Percentiles rank a stretch among this genome's conserved stretches.
These are phyloP conservation scores for Colostygia pectinataria DNA, from an alignment of 2,888 invertebrate species.

Conservation along the genomic window DNA sequence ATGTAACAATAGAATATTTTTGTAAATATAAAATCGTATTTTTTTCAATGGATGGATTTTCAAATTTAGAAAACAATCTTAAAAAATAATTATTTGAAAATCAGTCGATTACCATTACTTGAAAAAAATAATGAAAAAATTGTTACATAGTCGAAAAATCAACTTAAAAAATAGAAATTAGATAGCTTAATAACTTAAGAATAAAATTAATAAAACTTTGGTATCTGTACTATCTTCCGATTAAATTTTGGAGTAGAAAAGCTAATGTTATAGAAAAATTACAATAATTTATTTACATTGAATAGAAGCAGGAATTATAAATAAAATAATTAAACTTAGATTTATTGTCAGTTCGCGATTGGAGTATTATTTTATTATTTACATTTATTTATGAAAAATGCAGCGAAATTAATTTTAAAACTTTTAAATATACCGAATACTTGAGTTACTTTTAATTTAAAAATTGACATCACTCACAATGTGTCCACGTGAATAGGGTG, in stretches of 20 bases:
- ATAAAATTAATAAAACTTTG: conserved; percentile 81
- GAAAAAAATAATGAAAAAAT: conserved; percentile 38
- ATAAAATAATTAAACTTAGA: conserved; percentile 72
- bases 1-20: conserved; percentile 74
- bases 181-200: conserved; percentile 74
- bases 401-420: conserved; percentile 48
- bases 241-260: conserved; percentile 77
- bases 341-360: conserved; percentile 81
- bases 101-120: conserved; percentile 39
- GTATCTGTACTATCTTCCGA: conserved; percentile 80
- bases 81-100: conserved; percentile 28
- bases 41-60: conserved; percentile 76
- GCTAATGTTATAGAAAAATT: conserved; percentile 69
- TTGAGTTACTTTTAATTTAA: conserved; percentile 15
- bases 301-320: conserved; percentile 51
- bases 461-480: conserved; percentile 26
- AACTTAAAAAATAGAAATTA: conserved; percentile 59
- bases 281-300: conserved; percentile 73
- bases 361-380: conserved; percentile 75
- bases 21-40: conserved; percentile 77
- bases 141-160: conserved; percentile 62
- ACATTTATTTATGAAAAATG: conserved; percentile 59
- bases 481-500: not conserved
- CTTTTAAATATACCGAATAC: conserved; percentile 19
- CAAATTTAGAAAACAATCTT: conserved; percentile 48